Conservation (phyloP, 2,888 invertebrate species). For the Axea sp. region DNA sequence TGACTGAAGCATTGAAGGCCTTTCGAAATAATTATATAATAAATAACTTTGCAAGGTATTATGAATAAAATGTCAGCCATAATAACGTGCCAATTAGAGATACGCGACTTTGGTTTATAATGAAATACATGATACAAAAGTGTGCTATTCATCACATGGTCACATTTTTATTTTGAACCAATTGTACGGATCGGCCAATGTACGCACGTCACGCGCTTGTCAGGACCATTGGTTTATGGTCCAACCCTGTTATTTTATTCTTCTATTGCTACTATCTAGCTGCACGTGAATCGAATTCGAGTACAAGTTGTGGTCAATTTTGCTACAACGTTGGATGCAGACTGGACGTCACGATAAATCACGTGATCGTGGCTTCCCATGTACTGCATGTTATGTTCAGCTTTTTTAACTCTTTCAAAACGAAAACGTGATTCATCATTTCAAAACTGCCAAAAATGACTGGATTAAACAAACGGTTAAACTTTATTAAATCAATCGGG, state of each 20-base stretch:
- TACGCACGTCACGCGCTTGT: slow-evolving; percentile 62
- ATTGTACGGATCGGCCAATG: slow-evolving; percentile 55
- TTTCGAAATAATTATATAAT: too few species aligned
- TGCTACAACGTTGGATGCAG: slow-evolving; percentile 52
- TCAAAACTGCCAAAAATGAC: slow-evolving; percentile 44
- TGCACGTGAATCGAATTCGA: slow-evolving; percentile 61
- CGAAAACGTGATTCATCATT: slow-evolving; percentile 43
- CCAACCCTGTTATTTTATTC: slow-evolving; percentile 53
- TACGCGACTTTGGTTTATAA: slow-evolving; percentile 7
- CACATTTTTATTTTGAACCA: slow-evolving; percentile 46
- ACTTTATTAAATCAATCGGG: slow-evolving; percentile 22
- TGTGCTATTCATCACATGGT: slow-evolving; percentile 24
- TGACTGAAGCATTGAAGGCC: too few species aligned
- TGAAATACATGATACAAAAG: slow-evolving; percentile 24
- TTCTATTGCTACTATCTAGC: slow-evolving; percentile 57
- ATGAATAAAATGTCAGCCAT: too few species aligned
- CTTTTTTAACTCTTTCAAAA: slow-evolving; percentile 29
- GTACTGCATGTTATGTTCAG: slow-evolving; percentile 54
- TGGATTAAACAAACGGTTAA: slow-evolving; percentile 38
- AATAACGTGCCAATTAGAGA: too few species aligned
- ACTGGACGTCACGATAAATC: slow-evolving; percentile 61
- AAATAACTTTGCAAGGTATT: too few species aligned
- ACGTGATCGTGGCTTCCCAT: slow-evolving; percentile 41
- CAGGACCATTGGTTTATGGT: slow-evolving; percentile 60
- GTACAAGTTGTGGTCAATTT: slow-evolving; percentile 63